Evolutionary conservation across 2,113 vertebrate species (phyloP).

Genomic region (Myiagra hebetior): DNA sequence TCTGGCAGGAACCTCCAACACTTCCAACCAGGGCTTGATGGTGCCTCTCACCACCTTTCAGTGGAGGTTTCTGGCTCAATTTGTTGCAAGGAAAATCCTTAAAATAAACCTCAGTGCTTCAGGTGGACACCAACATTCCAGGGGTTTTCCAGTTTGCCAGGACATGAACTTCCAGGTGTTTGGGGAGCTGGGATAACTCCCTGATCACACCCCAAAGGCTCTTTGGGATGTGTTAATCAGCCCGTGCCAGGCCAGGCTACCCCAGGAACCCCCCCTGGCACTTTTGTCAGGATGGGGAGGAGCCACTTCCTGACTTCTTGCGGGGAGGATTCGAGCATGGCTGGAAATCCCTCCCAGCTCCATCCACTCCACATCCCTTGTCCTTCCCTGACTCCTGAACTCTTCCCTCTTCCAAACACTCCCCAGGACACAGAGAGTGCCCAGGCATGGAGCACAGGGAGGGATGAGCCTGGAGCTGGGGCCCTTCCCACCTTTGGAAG

Average conservation of each 20-base stretch:
- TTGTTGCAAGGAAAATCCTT: background rate
- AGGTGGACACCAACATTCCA: background rate
- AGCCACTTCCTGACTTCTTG: background rate
- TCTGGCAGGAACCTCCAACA: background rate
- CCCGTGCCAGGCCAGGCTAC: background rate
- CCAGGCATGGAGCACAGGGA: background rate
- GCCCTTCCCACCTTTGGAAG: background rate
- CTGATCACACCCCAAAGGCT: background rate
- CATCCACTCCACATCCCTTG: background rate
- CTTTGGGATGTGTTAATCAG: background rate
- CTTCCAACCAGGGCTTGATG: background rate
- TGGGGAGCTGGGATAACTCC: background rate
- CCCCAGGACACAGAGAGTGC: background rate
- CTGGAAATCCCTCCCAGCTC: background rate
- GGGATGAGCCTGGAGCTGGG: rapidly evolving
- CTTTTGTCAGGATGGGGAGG: background rate
- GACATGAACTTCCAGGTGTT: background rate
- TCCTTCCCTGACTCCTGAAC: background rate
- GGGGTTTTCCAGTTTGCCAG: background rate
- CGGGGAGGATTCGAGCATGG: rapidly evolving
- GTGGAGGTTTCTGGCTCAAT: background rate
- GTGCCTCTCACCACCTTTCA: background rate
- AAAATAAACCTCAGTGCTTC: background rate
- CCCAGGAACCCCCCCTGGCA: background rate
- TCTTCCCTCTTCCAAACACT: background rate